Evolutionary conservation across 2,888 invertebrate species (phyloP), one percentile per base, ranked within the genome.

Genomic region (Tuberolachnus salignus): DNA sequence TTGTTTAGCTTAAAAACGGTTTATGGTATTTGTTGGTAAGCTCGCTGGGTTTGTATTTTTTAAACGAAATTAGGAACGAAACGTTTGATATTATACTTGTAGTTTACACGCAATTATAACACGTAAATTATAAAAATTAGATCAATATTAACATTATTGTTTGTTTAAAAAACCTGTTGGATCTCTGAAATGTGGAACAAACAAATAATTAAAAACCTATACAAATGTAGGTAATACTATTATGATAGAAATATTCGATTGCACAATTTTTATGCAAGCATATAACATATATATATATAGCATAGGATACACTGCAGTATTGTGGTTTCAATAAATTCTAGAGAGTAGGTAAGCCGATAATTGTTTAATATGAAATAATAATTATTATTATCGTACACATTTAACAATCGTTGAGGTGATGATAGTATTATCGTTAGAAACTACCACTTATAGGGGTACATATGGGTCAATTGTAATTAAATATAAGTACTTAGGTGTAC

Each of bases 151-250:
- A 34, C 14, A 16, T 26, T 26, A 67, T n/a, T 66, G 19, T 67
- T 66, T 67, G 19, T 67, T 67, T 11, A 51, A 8, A 16, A 51
- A 51, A 67, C 51, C 67, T 34, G 67, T 67, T 67, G 3, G 3
- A 34, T 34, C 34, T 34, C 3, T 34, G 34, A 4, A n/a, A 51
- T 51, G 51, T 67, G 51, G 51, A 14, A 51, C 51, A 67, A 53
- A 13, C 26, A n/a, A 13, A 34, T 53, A 51, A 53, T 67, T 67
- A 51, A 67, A 51, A 67, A 67, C 51, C 26, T 13, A 67, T 67
- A 51, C 19, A 67, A 67, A 51, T 26, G 26, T 13, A 26, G 53
- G 9, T 53, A 26, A 14, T 59, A 23, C 9, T 57, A 23, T 51
- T 8, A 16, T 1, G 49, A 26, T 67, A n/a, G 3, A n/a, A n/a